Conservation (phyloP, 1,140 invertebrate species). For the Drosophila leontia region DNA sequence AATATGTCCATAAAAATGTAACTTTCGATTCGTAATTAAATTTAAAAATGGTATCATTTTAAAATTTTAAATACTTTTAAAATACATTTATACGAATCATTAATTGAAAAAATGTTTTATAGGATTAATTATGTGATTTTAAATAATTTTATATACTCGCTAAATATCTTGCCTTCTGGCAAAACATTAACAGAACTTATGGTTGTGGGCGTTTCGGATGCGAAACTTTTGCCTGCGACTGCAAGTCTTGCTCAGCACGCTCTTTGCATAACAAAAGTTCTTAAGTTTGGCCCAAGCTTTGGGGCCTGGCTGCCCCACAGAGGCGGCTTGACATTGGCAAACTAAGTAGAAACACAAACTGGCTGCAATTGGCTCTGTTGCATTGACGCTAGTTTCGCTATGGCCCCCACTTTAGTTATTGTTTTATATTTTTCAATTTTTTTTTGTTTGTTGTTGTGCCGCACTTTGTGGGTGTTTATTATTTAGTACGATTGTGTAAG, state of each 20-base stretch:
- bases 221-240: slow-evolving; percentile 45
- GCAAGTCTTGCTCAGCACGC: slow-evolving; percentile 39
- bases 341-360: slow-evolving; percentile 23
- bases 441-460: background rate
- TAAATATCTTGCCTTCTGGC: background rate
- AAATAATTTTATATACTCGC: slow-evolving; percentile 4
- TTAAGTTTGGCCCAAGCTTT: slow-evolving; percentile 48
- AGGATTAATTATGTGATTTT: background rate
- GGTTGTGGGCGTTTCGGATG: slow-evolving; percentile 49
- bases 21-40: background rate
- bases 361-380: slow-evolving; percentile 56
- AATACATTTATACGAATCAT: background rate
- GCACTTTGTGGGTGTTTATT: slow-evolving; percentile 35
- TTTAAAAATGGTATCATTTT: background rate
- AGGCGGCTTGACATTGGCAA: slow-evolving; percentile 68
- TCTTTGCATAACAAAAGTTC: slow-evolving; percentile 80
- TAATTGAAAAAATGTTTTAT: background rate
- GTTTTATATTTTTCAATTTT: slow-evolving; percentile 18
- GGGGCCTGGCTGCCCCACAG: slow-evolving; percentile 3
- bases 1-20: too few relatives aligned
- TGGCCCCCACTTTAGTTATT: slow-evolving; percentile 30
- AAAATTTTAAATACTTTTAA: too few relatives aligned
- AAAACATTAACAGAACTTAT: slow-evolving; percentile 61
- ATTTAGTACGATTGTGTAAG: slow-evolving; percentile 22
- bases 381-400: slow-evolving; percentile 46